A percentile compares a stretch with the other conserved stretches of the same genome.
Conservation (phyloP, 1,140 invertebrate species). For the Amphibalanus amphitrite region DNA sequence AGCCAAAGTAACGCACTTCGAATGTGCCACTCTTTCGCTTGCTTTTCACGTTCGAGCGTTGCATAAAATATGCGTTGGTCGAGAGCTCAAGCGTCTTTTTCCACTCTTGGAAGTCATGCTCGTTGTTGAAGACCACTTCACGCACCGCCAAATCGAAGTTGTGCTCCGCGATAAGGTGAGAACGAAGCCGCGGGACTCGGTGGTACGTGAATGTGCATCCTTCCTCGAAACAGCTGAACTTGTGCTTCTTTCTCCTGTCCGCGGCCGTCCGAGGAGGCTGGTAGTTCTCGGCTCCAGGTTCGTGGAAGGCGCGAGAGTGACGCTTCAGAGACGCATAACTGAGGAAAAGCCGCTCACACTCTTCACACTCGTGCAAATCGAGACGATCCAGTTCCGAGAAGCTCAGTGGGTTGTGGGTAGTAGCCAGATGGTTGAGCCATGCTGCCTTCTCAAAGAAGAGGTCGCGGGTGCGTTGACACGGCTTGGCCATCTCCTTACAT, state of each 20-base stretch:
- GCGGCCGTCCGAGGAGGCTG: neutral
- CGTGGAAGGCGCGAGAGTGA: neutral
- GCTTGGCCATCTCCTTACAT: neutral
- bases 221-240: neutral
- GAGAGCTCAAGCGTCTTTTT: neutral
- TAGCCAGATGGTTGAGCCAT: neutral
- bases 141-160: neutral
- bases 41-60: neutral
- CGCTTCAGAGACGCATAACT: neutral
- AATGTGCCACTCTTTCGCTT: neutral
- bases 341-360: neutral
- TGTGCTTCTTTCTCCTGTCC: neutral
- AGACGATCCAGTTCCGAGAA: neutral
- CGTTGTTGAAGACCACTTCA: neutral
- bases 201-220: neutral
- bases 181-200: neutral
- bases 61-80: neutral
- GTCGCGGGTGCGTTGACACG: neutral
- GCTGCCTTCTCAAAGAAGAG: neutral
- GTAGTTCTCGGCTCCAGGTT: neutral
- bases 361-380: neutral
- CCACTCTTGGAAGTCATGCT: neutral
- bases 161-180: neutral
- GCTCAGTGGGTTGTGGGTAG: neutral
- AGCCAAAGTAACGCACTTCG: neutral